A percentile compares a stretch with the other conserved stretches of the same genome.
phyloP scores from a whole-genome alignment of 2,113 vertebrate species.

The Solea senegalensis region DNA sequence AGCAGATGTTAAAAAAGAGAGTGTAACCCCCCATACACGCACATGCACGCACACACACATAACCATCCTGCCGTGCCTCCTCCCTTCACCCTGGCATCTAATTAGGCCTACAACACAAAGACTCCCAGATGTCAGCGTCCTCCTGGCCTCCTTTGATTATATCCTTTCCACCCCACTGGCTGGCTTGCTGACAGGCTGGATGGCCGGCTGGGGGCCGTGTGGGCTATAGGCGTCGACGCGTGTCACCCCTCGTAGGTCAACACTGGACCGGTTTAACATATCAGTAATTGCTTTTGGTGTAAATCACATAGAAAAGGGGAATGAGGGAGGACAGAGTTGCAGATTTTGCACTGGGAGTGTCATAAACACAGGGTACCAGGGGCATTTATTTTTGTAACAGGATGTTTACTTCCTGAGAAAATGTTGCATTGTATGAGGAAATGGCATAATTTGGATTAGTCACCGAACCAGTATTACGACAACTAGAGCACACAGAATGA shows the following conservation, averaged over 20 bases:
- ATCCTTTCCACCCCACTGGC: conserved; percentile 68
- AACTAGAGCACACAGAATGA: no score
- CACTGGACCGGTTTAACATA: conserved; percentile 55
- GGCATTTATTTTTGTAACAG: conserved; percentile 12
- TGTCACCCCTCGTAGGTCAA: conserved; percentile 62
- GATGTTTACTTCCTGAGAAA: not conserved
- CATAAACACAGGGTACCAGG: conserved; percentile 5
- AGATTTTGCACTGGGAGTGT: not conserved
- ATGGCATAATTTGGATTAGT: no score
- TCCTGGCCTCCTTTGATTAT: conserved; percentile 75
- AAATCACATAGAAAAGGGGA: conserved; percentile 56
- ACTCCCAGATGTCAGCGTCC: conserved; percentile 79
- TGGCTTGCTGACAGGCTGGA: conserved; percentile 39
- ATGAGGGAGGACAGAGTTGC: conserved; percentile 23
- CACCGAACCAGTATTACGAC: not conserved
- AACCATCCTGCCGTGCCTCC: conserved; percentile 48
- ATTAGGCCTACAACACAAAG: conserved; percentile 77
- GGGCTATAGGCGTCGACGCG: conserved; percentile 51
- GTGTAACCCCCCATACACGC: conserved; percentile 21
- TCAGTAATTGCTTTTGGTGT: conserved; percentile 70
- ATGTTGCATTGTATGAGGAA: no score
- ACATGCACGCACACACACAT: conserved; percentile 36
- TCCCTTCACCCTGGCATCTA: conserved; percentile 71
- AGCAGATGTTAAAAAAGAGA: conserved; percentile 74
- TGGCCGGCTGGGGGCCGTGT: conserved; percentile 42